Conservation (phyloP, 2,888 invertebrate species). For the Lucinisca nassula region DNA sequence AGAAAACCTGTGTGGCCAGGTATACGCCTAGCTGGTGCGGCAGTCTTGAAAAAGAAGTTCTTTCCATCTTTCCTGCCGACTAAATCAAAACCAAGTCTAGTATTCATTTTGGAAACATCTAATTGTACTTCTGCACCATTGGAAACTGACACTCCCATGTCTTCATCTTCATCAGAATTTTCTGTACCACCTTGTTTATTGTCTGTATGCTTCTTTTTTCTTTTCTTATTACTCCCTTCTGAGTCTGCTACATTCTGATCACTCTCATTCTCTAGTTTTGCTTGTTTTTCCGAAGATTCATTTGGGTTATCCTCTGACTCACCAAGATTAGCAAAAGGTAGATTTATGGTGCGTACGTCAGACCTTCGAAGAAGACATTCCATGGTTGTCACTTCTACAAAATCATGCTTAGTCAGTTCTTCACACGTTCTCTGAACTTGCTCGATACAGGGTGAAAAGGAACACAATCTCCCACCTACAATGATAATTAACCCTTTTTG, state of each 20-base stretch:
- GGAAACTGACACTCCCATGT: not conserved
- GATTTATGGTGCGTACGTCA: conserved; percentile 82
- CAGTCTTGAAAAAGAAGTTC: conserved; percentile 88
- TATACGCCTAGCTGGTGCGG: conserved; percentile 92
- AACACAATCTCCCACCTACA: conserved; percentile 97
- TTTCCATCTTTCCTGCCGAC: conserved; percentile 72
- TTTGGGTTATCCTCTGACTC: conserved; percentile 1
- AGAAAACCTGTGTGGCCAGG: conserved; percentile 99
- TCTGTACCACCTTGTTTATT: not conserved
- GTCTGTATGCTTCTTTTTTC: too few species aligned
- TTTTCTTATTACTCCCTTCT: not conserved
- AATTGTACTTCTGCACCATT: conserved; percentile 14
- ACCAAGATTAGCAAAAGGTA: conserved; percentile 79
- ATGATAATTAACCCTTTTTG: too few species aligned
- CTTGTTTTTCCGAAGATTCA: conserved; percentile 5
- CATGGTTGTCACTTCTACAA: conserved; percentile 95
- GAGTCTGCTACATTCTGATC: not conserved
- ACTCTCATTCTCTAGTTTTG: not conserved
- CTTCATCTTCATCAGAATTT: not conserved
- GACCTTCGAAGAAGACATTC: conserved; percentile 91
- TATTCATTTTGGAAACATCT: conserved; percentile 39
- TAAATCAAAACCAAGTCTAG: conserved; percentile 76
- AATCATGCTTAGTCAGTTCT: conserved; percentile 92
- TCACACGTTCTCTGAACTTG: conserved; percentile 97
- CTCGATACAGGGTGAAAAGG: conserved; percentile 99